Base-by-base conservation (phyloP, 2,888 invertebrate species). In the Oasisia sp. region DNA sequence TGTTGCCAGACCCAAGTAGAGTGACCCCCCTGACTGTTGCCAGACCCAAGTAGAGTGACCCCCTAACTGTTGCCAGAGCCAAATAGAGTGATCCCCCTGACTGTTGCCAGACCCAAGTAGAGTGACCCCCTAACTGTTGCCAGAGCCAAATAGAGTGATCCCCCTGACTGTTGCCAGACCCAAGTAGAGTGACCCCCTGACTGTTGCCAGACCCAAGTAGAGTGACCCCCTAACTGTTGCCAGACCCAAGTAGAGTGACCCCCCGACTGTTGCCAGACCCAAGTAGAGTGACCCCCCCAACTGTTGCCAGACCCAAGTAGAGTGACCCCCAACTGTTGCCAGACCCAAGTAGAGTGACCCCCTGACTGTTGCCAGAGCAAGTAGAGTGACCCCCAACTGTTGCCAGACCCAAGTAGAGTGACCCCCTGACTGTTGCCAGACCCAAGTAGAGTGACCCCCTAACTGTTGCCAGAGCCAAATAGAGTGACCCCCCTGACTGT, bases 241-340 rank as follows among this genome's bases (percentile, higher is more conserved):
- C 92, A 96, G 96, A 89, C 94, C 94, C 4, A 95, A 95, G 91
- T 92, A 96, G 92, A 94, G 74, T 74, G 74, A 74, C 74, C 27
- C 38, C 74, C 74, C 74, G 27, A 74, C 74, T 38, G 32, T 91
- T 45, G 19, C 58, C 92, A 96, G 96, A 89, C 94, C 94, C 4
- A 95, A 95, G 91, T 92, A 96, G 92, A 94, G 95, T 74, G 74
- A 74, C 27, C 27, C 38, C 58, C 74, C 74, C 27, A 27, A 74
- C 74, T 38, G 32, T 91, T 45, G 19, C 58, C 92, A 96, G 96
- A 89, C 94, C 94, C 4, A 95, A 95, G 90, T 92, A 96, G 92
- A 94, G 5, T 27, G 74, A 27, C 38, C 74, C 74, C 74, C 27
- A 27, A 74, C 74, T 38, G 12, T 91, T 45, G 19, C 58, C 92